Base-by-base conservation (phyloP, 2,113 vertebrate species). In the Stomatorhinus ivindoensis region DNA sequence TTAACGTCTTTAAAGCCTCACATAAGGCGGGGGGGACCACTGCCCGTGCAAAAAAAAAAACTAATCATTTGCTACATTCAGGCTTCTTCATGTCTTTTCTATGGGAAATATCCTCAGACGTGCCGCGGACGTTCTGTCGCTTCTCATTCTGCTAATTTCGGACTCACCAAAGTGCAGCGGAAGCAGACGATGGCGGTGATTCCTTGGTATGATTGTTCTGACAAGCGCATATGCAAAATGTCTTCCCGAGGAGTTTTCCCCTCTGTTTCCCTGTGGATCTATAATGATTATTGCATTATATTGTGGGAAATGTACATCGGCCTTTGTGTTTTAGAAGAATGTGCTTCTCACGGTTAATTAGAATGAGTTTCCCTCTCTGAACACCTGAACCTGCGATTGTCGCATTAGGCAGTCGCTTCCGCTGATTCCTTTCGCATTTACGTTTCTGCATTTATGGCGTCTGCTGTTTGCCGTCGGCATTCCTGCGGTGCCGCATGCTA, bases 301-400 rank as follows among this genome's bases (percentile, higher is more conserved):
- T 87, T 58, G 48, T 53, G 44, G 17, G 39, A 44, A 61, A 87
- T 24, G 86, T 87, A 87, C 51, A 65, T 42, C 21, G 10, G 15
- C 87, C 39, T 87, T 46, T 65, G 87, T 87, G 21, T 87, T 35
- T 42, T 39, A 65, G 87, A 87, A 46, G 35, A 87, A 46, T 87
- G 87, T 46, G 39, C 39, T 87, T 87, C 55, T 87, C 87, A 46
- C 55, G 27, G 39, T 46, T 87, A 87, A 87, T 87, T 58, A 65
- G 48, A 87, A 61, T 87, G 31, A 65, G 35, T 87, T 87, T 65
- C 35, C 8, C 85, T 65, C 35, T 58, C 85, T 24, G 27, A 24
- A 21, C 53, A 55, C 53, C 53, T 55, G 53, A 55, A 21, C 5
- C 53, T 61, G 50, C 11, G 31, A 42, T 35, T 58, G 55, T 87